Conservation (phyloP, 2,113 vertebrate species). For the Fulmarus glacialis region DNA sequence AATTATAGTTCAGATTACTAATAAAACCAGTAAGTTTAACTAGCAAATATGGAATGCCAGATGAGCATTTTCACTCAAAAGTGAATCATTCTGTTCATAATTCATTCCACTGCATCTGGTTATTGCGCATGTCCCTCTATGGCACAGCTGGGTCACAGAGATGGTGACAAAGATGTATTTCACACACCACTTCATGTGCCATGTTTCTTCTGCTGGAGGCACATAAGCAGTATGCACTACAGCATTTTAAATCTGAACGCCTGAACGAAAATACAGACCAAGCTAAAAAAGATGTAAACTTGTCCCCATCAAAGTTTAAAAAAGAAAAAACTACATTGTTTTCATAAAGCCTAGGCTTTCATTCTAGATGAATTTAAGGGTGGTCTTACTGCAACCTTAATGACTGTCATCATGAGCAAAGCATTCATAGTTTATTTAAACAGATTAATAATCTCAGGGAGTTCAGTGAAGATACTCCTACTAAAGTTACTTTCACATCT, state of each 20-base stretch:
- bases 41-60: not conserved
- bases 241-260: not conserved
- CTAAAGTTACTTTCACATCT: not conserved
- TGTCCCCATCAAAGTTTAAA: not conserved
- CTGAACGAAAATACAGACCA: not conserved
- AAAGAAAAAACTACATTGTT: not conserved
- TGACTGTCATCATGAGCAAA: not conserved
- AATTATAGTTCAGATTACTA: not conserved
- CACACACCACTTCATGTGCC: not conserved
- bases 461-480: not conserved
- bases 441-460: not conserved
- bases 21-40: not conserved
- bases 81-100: not conserved
- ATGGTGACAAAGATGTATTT: not conserved
- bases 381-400: not conserved
- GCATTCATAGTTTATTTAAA: not conserved
- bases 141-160: not conserved
- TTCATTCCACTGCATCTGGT: not conserved
- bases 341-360: not conserved
- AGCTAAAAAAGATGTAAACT: not conserved
- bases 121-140: not conserved
- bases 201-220: not conserved
- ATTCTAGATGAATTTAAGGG: not conserved
- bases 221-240: not conserved
- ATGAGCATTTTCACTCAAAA: not conserved